Evolutionary conservation across 2,888 invertebrate genomes (phyloP).

Genomic region (Desoria tigrina): DNA sequence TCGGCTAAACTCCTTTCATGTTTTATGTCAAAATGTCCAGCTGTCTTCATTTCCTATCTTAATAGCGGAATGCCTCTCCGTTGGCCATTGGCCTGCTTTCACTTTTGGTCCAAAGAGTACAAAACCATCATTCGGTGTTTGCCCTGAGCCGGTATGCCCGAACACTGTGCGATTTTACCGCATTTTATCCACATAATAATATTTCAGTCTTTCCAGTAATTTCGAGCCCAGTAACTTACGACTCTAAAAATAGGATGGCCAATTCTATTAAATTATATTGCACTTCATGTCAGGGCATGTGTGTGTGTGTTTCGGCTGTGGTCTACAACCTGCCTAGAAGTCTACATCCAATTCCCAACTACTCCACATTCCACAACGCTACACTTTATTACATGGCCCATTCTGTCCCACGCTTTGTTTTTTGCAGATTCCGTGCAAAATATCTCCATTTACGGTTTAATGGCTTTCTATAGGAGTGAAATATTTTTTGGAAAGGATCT

Average conservation of each 20-base stretch:
- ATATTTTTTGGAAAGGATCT: conserved; percentile 8
- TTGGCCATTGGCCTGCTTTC: conserved; percentile 10
- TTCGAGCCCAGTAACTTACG: no score
- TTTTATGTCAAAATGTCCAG: conserved; percentile 4
- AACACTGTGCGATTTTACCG: conserved; percentile 9
- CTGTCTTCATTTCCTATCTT: conserved; percentile 3
- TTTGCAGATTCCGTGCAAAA: no score
- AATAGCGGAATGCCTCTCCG: not conserved
- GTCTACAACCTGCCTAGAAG: no score
- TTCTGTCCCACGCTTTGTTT: no score
- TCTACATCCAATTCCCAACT: no score
- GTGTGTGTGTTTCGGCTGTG: no score
- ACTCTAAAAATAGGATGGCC: conserved; percentile 16
- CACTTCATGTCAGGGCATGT: not conserved
- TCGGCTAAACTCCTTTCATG: conserved; percentile 2
- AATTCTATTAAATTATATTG: conserved; percentile 4
- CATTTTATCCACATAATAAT: not conserved
- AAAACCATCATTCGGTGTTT: no score
- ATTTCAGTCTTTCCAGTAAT: no score
- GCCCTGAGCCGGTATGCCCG: not conserved
- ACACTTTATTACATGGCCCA: no score
- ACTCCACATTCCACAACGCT: no score
- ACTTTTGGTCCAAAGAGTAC: not conserved
- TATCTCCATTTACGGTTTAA: conserved; percentile 3
- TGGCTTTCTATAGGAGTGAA: not conserved